Evolutionary conservation across 35 echinoderm and acorn worm genomes (phyloP).

Genomic region (Chiridota heheva): DNA sequence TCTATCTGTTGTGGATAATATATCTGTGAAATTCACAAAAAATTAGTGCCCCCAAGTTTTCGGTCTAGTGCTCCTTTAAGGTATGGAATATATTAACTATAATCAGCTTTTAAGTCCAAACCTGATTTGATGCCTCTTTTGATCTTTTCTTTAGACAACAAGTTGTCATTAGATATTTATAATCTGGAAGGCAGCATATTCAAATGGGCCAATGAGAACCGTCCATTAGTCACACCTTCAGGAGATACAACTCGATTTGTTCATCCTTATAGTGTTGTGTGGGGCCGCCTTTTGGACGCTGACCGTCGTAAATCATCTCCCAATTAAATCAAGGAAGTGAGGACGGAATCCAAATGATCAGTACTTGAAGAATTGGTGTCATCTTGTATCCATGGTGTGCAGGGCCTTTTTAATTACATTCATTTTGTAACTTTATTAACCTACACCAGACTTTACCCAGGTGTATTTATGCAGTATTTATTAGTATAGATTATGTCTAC

Average conservation of each 20-base stretch:
- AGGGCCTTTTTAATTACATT: too few relatives aligned
- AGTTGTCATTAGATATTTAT: conserved; percentile 36
- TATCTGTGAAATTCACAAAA: background rate
- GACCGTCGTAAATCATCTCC: conserved; percentile 25
- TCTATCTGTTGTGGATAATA: background rate
- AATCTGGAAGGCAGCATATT: conserved; percentile 84
- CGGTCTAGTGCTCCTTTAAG: too few relatives aligned
- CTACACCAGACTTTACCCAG: too few relatives aligned
- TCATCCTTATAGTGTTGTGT: conserved; percentile 47
- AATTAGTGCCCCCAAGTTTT: background rate
- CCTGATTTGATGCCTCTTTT: background rate
- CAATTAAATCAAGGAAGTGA: too few relatives aligned
- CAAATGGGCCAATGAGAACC: conserved; percentile 81
- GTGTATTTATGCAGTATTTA: too few relatives aligned
- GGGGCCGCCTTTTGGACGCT: conserved; percentile 24
- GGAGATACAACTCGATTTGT: conserved; percentile 21
- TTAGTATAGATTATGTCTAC: too few relatives aligned
- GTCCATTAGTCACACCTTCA: conserved; percentile 22
- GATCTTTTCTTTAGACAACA: background rate
- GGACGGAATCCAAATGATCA: too few relatives aligned
- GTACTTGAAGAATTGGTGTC: too few relatives aligned
- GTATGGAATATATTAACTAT: too few relatives aligned
- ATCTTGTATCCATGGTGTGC: too few relatives aligned
- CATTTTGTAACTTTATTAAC: too few relatives aligned
- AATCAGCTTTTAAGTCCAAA: background rate